These are phyloP conservation scores for Nannoperca australis DNA, from an alignment of 2,797 vertebrate species.

Conservation along the genomic window DNA sequence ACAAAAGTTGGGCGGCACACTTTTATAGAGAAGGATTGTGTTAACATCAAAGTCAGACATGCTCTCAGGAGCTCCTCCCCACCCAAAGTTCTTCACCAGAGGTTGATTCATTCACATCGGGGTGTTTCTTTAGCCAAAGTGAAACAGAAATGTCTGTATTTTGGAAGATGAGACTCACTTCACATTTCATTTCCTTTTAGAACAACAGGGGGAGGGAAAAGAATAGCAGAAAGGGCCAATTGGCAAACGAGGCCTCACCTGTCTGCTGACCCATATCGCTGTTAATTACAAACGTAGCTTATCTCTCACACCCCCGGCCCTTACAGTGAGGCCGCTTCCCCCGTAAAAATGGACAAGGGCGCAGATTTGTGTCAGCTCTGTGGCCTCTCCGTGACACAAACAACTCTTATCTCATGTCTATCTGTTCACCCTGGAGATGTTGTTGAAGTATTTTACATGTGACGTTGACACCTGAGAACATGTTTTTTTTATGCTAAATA, in stretches of 20 bases:
- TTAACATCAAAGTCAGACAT: slow-evolving; percentile 72
- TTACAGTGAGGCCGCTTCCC: slow-evolving; percentile 38
- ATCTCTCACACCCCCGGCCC: slow-evolving; percentile 47
- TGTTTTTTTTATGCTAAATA: slow-evolving; percentile 32
- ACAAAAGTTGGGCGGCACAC: slow-evolving; percentile 41
- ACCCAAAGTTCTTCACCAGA: slow-evolving; percentile 32
- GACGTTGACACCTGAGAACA: slow-evolving; percentile 42
- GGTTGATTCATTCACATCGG: slow-evolving; percentile 57
- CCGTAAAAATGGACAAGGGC: slow-evolving; percentile 49
- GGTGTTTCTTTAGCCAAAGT: slow-evolving; percentile 46
- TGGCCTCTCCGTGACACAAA: slow-evolving; percentile 58
- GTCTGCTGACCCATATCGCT: slow-evolving; percentile 66
- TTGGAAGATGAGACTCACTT: slow-evolving; percentile 47
- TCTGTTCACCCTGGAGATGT: slow-evolving; percentile 29
- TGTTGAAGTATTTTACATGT: slow-evolving; percentile 40
- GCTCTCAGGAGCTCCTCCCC: slow-evolving; percentile 40
- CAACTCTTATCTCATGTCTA: slow-evolving; percentile 45
- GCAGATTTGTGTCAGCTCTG: slow-evolving; percentile 52
- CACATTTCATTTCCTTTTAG: slow-evolving; percentile 19
- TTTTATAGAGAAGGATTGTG: slow-evolving; percentile 58
- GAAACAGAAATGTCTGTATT: slow-evolving; percentile 49
- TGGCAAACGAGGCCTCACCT: slow-evolving; percentile 34
- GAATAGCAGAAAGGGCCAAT: slow-evolving; percentile 36
- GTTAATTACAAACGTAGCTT: slow-evolving; percentile 66
- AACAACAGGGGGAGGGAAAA: slow-evolving; percentile 32